phyloP scores from a whole-genome alignment of 2,113 vertebrate species.

The Halcyon senegalensis region DNA sequence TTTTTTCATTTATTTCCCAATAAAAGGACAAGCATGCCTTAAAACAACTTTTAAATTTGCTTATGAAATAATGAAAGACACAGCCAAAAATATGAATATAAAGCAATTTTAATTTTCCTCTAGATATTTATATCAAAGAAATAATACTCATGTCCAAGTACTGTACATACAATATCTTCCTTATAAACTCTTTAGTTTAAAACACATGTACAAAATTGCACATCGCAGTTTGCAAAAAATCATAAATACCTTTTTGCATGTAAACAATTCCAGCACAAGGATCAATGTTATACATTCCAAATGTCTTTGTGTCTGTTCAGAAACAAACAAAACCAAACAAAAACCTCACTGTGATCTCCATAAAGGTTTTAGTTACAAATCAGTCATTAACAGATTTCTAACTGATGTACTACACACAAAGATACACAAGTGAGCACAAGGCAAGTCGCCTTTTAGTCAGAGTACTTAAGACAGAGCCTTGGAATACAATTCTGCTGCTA shows the following conservation, averaged over 20 bases:
- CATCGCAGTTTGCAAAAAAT: conserved; percentile 72
- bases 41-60: background rate
- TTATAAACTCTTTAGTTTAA: conserved; percentile 73
- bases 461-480: conserved; percentile 57
- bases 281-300: conserved; percentile 74
- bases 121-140: conserved; percentile 75
- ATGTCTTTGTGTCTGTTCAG: conserved; percentile 51
- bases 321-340: conserved; percentile 20
- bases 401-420: conserved; percentile 36
- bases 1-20: background rate
- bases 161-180: conserved; percentile 70
- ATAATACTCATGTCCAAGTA: conserved; percentile 69
- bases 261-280: conserved; percentile 74
- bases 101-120: conserved; percentile 69
- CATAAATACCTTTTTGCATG: conserved; percentile 70
- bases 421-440: conserved; percentile 51
- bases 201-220: conserved; percentile 76
- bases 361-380: conserved; percentile 51
- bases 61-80: background rate
- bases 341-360: conserved; percentile 35
- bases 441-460: conserved; percentile 72
- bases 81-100: conserved; percentile 71
- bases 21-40: background rate
- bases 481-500: conserved; percentile 46
- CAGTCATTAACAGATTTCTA: conserved; percentile 49